Evolutionary conservation across 2,797 vertebrate genomes (phyloP).

Genomic region (Clarias platycephalus): DNA sequence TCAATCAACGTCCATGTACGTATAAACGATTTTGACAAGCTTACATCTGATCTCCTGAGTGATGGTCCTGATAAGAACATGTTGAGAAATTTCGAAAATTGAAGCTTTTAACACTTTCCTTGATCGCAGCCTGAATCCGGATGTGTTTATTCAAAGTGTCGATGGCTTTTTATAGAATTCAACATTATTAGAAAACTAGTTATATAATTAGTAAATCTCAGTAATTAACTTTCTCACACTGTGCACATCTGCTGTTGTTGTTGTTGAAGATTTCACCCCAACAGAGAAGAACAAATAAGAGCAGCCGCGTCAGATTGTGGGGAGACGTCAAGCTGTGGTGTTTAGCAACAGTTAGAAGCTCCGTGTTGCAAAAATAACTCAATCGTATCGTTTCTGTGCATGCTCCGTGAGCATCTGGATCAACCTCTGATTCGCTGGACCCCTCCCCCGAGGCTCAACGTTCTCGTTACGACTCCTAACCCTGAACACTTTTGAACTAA

Average conservation of each 20-base stretch:
- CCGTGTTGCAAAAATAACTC: background rate
- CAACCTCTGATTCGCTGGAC: constrained; percentile 15
- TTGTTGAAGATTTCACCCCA: background rate
- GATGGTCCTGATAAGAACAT: background rate
- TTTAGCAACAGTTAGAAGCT: too few species aligned
- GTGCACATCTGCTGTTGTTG: background rate
- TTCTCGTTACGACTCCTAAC: constrained; percentile 72
- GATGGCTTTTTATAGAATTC: too few species aligned
- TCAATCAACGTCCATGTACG: background rate
- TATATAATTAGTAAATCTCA: too few species aligned
- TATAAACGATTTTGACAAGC: background rate
- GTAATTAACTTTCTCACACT: background rate
- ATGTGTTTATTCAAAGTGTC: background rate
- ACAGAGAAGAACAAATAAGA: background rate
- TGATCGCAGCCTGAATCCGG: background rate
- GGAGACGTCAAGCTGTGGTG: background rate
- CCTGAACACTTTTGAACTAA: constrained; percentile 72
- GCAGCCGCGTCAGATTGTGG: background rate
- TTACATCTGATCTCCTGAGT: background rate
- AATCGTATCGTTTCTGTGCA: background rate
- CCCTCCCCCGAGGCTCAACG: constrained; percentile 71
- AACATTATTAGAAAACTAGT: background rate
- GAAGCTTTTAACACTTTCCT: constrained; percentile 22
- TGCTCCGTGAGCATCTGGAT: background rate
- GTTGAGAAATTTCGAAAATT: background rate